Percentiles rank a stretch among this genome's conserved stretches.
These are phyloP conservation scores for Drosophila funebris DNA, from an alignment of 1,140 invertebrate genomes.

Conservation along the genomic window DNA sequence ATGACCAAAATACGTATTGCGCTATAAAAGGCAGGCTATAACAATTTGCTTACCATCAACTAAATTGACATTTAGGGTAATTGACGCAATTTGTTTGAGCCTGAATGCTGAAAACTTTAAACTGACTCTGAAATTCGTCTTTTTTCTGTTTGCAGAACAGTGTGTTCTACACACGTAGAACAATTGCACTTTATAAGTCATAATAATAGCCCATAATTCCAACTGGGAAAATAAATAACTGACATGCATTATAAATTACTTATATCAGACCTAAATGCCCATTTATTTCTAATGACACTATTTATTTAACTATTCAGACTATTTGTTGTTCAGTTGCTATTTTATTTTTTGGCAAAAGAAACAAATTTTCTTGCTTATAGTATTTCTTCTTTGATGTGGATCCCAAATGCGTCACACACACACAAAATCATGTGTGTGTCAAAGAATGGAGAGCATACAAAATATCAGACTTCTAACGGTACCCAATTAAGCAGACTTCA, in stretches of 20 bases:
- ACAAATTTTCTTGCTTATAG: not conserved
- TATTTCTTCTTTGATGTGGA: constrained; percentile 11
- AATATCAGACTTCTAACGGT: not conserved
- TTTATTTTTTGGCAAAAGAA: not conserved
- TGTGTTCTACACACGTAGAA: constrained; percentile 9
- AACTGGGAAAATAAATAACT: not conserved
- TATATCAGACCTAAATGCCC: not conserved
- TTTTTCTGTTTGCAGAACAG: not conserved
- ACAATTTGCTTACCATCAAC: constrained; percentile 7
- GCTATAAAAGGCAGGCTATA: constrained; percentile 14
- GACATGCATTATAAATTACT: not conserved
- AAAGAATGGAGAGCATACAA: not conserved
- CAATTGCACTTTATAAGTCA: not conserved
- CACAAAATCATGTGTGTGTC: not conserved
- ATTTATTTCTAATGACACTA: constrained; percentile 4
- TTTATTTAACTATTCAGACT: not conserved
- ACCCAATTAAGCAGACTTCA: constrained; percentile 7
- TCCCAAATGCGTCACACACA: not conserved
- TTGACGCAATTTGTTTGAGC: constrained; percentile 28
- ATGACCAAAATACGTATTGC: constrained; percentile 28
- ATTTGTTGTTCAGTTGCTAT: not conserved
- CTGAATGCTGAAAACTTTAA: not conserved
- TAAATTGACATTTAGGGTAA: constrained; percentile 37
- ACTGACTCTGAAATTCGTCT: not conserved
- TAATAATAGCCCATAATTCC: not conserved